phyloP scores from a whole-genome alignment of 2,113 vertebrate genomes.

The Nesoenas mayeri region DNA sequence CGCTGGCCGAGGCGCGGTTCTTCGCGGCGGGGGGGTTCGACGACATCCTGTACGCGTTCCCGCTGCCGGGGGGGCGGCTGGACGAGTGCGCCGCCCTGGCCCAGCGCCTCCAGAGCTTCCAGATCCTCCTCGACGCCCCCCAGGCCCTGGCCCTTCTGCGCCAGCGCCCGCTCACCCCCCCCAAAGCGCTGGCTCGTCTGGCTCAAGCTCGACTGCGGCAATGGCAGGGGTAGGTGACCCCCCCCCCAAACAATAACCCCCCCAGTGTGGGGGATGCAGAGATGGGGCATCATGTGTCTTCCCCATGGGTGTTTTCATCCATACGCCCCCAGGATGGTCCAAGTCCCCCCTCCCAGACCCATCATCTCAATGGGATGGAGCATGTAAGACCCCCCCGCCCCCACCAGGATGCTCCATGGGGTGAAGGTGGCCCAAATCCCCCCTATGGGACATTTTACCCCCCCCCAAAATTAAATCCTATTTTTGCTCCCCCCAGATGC shows the following conservation, averaged over 20 bases:
- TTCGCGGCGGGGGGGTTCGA: constrained; percentile 84
- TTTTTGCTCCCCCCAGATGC: no score
- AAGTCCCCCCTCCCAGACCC: accelerated
- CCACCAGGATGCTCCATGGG: no score
- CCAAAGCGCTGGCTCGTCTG: constrained; percentile 79
- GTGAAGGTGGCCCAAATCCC: no score
- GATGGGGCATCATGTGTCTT: accelerated
- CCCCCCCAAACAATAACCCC: background rate
- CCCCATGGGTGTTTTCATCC: background rate
- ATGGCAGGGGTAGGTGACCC: constrained; percentile 74
- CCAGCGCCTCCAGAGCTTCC: constrained; percentile 76
- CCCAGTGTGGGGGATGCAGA: accelerated
- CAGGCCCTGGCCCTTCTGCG: constrained; percentile 71
- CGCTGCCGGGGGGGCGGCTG: constrained; percentile 77
- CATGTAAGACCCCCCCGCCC: background rate
- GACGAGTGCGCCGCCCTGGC: constrained; percentile 76
- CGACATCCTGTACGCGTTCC: constrained; percentile 85
- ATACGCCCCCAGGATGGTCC: background rate
- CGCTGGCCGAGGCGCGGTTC: constrained; percentile 80
- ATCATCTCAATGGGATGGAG: no score
- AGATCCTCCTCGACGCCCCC: constrained; percentile 78
- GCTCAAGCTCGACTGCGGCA: constrained; percentile 85
- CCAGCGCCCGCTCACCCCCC: constrained; percentile 34
- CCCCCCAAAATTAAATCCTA: no score
- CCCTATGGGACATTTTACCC: no score